These are phyloP conservation scores for Seira musarum DNA, from an alignment of 2,888 invertebrate species.

Conservation along the genomic window DNA sequence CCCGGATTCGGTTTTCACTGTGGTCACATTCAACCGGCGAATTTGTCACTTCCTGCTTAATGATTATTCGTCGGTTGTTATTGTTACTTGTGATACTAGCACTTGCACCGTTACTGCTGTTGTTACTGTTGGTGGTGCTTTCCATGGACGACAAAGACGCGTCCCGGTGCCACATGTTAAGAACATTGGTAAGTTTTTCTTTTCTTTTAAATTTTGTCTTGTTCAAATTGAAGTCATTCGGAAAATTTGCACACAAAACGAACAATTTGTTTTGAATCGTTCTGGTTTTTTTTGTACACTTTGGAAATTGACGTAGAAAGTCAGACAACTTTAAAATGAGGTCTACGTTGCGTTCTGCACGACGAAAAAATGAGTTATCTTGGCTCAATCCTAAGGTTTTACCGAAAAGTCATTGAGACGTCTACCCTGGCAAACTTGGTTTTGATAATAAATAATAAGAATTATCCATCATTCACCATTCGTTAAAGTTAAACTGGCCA, in stretches of 20 bases:
- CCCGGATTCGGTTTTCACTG: conserved; percentile 9
- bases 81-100: conserved; percentile 13
- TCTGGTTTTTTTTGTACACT: too few species aligned
- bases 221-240: conserved; percentile 36
- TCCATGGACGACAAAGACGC: conserved; percentile 34
- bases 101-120: conserved; percentile 8
- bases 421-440: neutral
- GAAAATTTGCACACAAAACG: too few species aligned
- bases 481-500: neutral
- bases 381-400: neutral
- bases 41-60: conserved; percentile 44
- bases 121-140: conserved; percentile 6
- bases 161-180: conserved; percentile 53
- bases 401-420: conserved; percentile 5
- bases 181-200: neutral
- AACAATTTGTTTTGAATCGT: too few species aligned
- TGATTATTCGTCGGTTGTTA: conserved; percentile 35
- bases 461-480: conserved; percentile 1
- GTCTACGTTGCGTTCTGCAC: neutral
- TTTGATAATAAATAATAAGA: conserved; percentile 1
- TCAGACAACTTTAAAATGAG: neutral
- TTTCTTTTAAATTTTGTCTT: too few species aligned
- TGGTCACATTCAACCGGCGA: conserved; percentile 33
- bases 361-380: conserved; percentile 15
- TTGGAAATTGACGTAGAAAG: too few species aligned